Conservation (phyloP, 2,113 vertebrate genomes). For the Willisornis vidua region DNA sequence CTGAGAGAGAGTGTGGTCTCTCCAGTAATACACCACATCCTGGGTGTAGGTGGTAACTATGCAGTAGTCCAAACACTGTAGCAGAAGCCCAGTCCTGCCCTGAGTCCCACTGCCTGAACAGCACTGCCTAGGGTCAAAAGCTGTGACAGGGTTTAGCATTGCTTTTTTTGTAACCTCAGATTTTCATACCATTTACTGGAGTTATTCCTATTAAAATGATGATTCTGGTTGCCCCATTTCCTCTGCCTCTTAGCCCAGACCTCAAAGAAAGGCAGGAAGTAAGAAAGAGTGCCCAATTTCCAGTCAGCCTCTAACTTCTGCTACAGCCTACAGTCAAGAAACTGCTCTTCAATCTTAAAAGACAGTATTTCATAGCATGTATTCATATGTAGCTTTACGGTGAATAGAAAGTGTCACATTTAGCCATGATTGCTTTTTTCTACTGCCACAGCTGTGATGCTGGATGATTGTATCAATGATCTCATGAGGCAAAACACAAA, state of each 20-base stretch:
- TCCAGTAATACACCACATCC: background rate
- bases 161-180: background rate
- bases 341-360: background rate
- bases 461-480: background rate
- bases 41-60: background rate
- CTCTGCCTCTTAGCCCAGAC: background rate
- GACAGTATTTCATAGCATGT: background rate
- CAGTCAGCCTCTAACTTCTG: background rate
- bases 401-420: background rate
- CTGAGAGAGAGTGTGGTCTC: background rate
- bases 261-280: background rate
- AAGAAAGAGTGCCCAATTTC: background rate
- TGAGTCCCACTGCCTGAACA: background rate
- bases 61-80: background rate
- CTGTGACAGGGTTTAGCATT: background rate
- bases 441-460: background rate
- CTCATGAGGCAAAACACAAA: background rate
- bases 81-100: background rate
- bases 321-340: background rate
- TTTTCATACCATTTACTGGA: background rate
- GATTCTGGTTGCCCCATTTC: background rate
- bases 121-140: background rate
- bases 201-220: background rate
- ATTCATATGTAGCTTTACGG: background rate
- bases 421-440: background rate